Percentiles rank a stretch among this genome's conserved stretches.
These are phyloP conservation scores for Cyanoliseus patagonus DNA, from an alignment of 2,113 vertebrate genomes.

Conservation along the genomic window DNA sequence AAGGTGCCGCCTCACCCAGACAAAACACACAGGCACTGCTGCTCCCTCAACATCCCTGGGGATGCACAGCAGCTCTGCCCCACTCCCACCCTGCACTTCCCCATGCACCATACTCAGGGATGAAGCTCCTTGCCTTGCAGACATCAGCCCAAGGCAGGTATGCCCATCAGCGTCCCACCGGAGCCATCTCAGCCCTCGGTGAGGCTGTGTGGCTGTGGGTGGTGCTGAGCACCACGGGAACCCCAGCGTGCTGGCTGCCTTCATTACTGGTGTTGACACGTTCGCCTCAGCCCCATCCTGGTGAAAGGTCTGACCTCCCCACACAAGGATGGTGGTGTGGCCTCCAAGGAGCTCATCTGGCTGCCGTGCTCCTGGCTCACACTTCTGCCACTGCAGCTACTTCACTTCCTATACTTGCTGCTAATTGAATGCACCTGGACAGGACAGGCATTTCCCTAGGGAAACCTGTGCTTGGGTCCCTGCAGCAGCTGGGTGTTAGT, in stretches of 20 bases:
- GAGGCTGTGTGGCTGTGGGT: fast-evolving
- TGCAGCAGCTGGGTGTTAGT: fast-evolving
- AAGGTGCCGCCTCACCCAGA: constrained; percentile 30
- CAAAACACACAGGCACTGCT: constrained; percentile 8
- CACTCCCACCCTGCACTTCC: neutral
- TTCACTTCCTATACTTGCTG: neutral
- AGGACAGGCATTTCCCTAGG: neutral
- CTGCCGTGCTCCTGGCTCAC: fast-evolving
- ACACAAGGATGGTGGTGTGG: fast-evolving
- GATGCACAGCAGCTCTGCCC: neutral
- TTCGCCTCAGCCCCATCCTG: fast-evolving
- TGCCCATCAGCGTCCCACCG: fast-evolving
- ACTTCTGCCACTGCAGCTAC: neutral
- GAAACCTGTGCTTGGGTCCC: neutral
- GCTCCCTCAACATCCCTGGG: neutral
- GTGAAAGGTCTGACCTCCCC: neutral
- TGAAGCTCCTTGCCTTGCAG: fast-evolving
- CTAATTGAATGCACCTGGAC: fast-evolving
- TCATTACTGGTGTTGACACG: neutral
- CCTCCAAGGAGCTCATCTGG: neutral
- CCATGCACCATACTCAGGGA: fast-evolving
- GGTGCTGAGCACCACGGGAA: neutral
- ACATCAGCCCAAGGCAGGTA: fast-evolving
- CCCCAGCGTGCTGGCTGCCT: neutral
- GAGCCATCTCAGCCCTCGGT: fast-evolving